phyloP scores from a whole-genome alignment of 2,888 invertebrate genomes.

The Xestobium rufovillosum region DNA sequence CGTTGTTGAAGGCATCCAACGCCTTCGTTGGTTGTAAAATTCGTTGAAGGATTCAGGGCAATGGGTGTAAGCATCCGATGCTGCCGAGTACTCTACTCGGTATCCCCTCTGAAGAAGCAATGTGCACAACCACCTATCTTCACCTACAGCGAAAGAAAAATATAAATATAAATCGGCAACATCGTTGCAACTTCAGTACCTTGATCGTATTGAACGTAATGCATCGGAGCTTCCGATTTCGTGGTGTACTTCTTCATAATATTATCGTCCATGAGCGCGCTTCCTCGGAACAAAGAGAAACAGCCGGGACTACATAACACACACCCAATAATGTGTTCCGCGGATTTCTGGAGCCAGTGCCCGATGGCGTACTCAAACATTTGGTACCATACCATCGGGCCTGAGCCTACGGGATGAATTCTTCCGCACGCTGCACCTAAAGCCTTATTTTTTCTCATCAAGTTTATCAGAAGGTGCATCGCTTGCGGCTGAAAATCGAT shows the following conservation, averaged over 20 bases:
- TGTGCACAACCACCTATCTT: conserved; percentile 94
- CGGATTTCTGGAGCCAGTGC: conserved; percentile 89
- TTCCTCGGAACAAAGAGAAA: conserved; percentile 82
- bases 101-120: conserved; percentile 85
- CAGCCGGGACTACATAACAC: conserved; percentile 90
- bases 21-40: conserved; percentile 88
- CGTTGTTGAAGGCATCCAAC: conserved; percentile 95
- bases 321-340: conserved; percentile 83
- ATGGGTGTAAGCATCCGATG: conserved; percentile 91
- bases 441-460: conserved; percentile 75
- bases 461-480: conserved; percentile 68
- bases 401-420: conserved; percentile 78
- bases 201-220: conserved; percentile 89
- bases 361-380: conserved; percentile 88
- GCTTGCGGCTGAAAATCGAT: conserved; percentile 80
- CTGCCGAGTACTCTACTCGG: conserved; percentile 89
- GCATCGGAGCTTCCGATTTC: conserved; percentile 66
- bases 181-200: conserved; percentile 46
- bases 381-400: conserved; percentile 43
- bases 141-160: conserved; percentile 51
- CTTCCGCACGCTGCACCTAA: conserved; percentile 84
- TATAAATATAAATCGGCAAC: conserved; percentile 11
- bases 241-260: conserved; percentile 86
- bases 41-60: conserved; percentile 89
- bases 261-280: conserved; percentile 83